These are phyloP conservation scores for Pogonomyrmex californicus DNA, from an alignment of 1,140 invertebrate species.

Conservation along the genomic window DNA sequence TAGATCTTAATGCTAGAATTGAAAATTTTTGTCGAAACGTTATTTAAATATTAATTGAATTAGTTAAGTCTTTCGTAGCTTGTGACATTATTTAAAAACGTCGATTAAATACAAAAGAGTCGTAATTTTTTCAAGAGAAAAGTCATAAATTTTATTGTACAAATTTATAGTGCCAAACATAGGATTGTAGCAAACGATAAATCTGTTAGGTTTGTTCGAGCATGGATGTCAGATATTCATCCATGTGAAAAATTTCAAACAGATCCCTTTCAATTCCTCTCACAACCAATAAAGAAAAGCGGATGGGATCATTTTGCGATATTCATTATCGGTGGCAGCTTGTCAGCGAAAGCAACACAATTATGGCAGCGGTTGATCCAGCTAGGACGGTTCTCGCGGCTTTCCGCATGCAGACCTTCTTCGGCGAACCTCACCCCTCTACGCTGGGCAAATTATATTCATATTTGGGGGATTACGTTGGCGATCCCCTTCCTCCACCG, in stretches of 20 bases:
- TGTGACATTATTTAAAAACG: neutral
- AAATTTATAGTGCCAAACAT: neutral
- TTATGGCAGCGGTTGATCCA: slow-evolving; percentile 72
- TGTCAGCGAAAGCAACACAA: slow-evolving; percentile 74
- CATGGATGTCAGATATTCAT: neutral
- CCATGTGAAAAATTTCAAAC: neutral
- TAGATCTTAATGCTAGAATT: neutral
- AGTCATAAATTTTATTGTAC: neutral
- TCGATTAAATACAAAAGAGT: too few species aligned
- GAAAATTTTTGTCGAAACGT: neutral
- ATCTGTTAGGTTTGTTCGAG: neutral
- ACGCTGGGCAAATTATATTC: slow-evolving; percentile 84
- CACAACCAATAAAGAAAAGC: slow-evolving; percentile 34
- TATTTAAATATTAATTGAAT: slow-evolving; percentile 1
- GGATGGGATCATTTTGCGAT: slow-evolving; percentile 63
- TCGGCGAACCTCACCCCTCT: slow-evolving; percentile 58
- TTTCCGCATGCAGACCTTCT: slow-evolving; percentile 64
- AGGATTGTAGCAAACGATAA: neutral
- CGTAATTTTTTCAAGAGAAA: neutral
- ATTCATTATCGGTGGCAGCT: slow-evolving; percentile 75
- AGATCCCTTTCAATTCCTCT: slow-evolving; percentile 21
- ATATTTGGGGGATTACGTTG: slow-evolving; percentile 84
- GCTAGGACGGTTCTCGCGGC: slow-evolving; percentile 51
- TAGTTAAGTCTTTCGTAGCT: neutral
- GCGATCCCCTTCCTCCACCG: slow-evolving; percentile 74